Evolutionary conservation across 2,113 vertebrate species (phyloP).

Genomic region (Mus pahari): DNA sequence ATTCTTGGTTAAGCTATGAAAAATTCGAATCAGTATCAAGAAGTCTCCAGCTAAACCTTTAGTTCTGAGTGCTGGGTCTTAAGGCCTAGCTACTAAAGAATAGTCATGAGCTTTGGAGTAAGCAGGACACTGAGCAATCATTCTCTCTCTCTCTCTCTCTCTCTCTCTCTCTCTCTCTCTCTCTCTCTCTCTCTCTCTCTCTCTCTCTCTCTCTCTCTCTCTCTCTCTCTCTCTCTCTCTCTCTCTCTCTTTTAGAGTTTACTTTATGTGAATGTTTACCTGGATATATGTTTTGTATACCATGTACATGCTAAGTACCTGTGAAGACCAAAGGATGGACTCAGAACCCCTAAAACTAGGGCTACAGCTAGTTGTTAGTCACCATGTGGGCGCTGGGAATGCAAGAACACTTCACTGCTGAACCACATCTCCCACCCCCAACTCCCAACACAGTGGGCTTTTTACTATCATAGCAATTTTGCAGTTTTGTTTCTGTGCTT

Average conservation of each 20-base stretch:
- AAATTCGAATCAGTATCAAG: neutral
- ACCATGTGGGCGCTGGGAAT: neutral
- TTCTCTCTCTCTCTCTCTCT: no score
- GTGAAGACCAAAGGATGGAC: no score
- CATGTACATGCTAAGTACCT: neutral
- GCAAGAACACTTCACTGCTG: neutral
- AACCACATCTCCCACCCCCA: neutral
- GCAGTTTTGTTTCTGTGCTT: neutral
- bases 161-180: no score
- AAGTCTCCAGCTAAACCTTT: neutral
- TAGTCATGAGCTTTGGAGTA: neutral
- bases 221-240: no score
- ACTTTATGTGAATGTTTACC: neutral
- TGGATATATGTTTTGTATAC: neutral
- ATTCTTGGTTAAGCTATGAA: neutral
- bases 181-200: no score
- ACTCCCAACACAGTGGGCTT: neutral
- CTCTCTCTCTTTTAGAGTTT: neutral
- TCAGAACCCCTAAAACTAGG: neutral
- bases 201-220: no score
- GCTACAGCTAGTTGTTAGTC: neutral
- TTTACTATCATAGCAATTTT: neutral
- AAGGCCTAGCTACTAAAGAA: neutral
- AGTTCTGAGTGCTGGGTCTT: neutral
- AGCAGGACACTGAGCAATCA: neutral